Evolutionary conservation across 1,140 invertebrate species (phyloP), one percentile per base, ranked within the genome.

Genomic region (Plectrocnemia conspersa): DNA sequence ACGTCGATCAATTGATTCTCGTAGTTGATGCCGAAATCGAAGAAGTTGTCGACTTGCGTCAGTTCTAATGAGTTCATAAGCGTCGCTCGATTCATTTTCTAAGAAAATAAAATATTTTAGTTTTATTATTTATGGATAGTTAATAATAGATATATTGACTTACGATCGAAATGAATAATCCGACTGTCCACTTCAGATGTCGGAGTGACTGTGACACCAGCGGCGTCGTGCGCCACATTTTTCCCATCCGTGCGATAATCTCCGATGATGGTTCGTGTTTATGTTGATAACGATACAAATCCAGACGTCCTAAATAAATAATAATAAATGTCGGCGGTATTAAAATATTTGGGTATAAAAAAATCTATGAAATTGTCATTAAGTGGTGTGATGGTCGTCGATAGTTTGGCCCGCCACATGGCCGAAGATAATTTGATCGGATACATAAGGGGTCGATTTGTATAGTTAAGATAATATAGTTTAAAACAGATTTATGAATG

Each of bases 291-390:
- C 23, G 11, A 18, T 22, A 15, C 47, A 50, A 50, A 50, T 50
- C 47, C 47, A 50, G 47, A 50, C 47, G 23, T 50, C 47, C 47
- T 50, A 50, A 50, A 50, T 50, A 50, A 50, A 50, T 50, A 50
- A 36, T 38, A 50, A 50, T 50, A 38, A 50, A 38, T 38, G 33
- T 38, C 47, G 7, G 21, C 10, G 2, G 16, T 19, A 33, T n/a
- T 5, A 50, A 38, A 36, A 38, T 25, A 13, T 11, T 24, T 29
- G 16, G 16, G 13, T 18, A 33, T 22, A 47, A 44, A 47, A 47
- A 47, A 47, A 27, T 27, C 25, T 13, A 25, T 36, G 21, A 50
- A 50, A 50, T 25, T 23, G 5, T 50, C 47, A 38, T 50, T 50
- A 50, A 48, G 46, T 48, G 47, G 7, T 5, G 2, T 21, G 13